A percentile compares a stretch with the other conserved stretches of the same genome.
Evolutionary conservation across 2,113 vertebrate genomes (phyloP).

Genomic region (Hypocryptadius cinnamomeus): DNA sequence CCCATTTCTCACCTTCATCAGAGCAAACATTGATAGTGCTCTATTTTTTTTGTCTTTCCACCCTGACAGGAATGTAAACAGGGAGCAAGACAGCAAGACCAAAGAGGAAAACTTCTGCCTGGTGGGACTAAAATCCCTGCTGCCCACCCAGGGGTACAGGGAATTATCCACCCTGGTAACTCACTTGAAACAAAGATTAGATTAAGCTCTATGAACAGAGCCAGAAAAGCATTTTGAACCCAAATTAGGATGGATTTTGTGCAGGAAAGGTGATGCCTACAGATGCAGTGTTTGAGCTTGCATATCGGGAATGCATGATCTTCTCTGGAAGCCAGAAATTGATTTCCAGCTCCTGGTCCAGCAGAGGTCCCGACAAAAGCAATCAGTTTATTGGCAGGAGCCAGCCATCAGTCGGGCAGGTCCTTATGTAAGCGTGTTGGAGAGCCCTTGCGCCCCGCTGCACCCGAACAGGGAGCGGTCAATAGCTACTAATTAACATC

Average conservation of each 20-base stretch:
- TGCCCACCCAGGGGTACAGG: not conserved
- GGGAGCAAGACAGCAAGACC: rapidly evolving
- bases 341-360: not conserved
- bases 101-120: not conserved
- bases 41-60: too few relatives aligned
- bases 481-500: conserved; percentile 39
- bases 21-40: not conserved
- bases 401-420: not conserved
- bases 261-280: not conserved
- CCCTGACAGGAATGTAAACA: not conserved
- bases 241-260: not conserved
- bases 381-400: conserved; percentile 21
- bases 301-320: not conserved
- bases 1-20: not conserved
- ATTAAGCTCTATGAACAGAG: not conserved
- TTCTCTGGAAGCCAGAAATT: not conserved
- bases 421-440: not conserved
- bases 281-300: not conserved
- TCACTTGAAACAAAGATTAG: not conserved
- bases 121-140: not conserved
- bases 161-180: not conserved
- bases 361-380: not conserved
- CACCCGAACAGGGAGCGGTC: not conserved
- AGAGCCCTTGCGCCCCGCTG: not conserved
- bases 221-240: not conserved